phyloP scores from a whole-genome alignment of 2,113 vertebrate genomes.

The Irena cyanogastra region DNA sequence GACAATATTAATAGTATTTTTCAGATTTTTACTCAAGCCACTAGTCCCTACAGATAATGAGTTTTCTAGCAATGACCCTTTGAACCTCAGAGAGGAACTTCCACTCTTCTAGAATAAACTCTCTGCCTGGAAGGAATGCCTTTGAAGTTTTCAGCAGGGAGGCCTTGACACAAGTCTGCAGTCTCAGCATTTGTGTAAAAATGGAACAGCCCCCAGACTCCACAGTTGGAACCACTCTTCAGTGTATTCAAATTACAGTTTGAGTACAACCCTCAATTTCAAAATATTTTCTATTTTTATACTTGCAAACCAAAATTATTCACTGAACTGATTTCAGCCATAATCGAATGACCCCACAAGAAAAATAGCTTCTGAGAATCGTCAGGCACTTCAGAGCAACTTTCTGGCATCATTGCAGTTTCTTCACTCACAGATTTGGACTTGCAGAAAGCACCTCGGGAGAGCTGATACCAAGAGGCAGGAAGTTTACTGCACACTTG shows the following conservation, averaged over 20 bases:
- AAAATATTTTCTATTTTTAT: conserved; percentile 25
- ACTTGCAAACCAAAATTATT: neutral
- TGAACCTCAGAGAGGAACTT: conserved; percentile 1
- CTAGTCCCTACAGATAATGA: neutral
- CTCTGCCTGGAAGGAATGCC: neutral
- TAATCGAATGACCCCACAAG: neutral
- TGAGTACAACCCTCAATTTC: neutral
- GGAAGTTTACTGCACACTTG: conserved; percentile 17
- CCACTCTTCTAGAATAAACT: neutral
- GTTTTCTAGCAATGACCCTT: neutral
- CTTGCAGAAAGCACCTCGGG: neutral
- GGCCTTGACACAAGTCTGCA: neutral
- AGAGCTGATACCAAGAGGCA: neutral
- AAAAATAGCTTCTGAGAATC: neutral
- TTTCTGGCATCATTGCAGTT: neutral
- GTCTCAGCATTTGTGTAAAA: neutral
- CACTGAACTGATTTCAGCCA: neutral
- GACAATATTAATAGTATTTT: neutral
- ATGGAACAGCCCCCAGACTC: neutral
- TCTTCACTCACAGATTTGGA: neutral
- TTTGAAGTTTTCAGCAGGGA: conserved; percentile 28
- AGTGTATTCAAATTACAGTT: neutral
- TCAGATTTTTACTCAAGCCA: neutral
- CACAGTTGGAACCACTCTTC: neutral
- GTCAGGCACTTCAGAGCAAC: neutral